Evolutionary conservation across 1,140 invertebrate species (phyloP), one percentile per base, ranked within the genome.

Genomic region (Hyles euphorbiae): DNA sequence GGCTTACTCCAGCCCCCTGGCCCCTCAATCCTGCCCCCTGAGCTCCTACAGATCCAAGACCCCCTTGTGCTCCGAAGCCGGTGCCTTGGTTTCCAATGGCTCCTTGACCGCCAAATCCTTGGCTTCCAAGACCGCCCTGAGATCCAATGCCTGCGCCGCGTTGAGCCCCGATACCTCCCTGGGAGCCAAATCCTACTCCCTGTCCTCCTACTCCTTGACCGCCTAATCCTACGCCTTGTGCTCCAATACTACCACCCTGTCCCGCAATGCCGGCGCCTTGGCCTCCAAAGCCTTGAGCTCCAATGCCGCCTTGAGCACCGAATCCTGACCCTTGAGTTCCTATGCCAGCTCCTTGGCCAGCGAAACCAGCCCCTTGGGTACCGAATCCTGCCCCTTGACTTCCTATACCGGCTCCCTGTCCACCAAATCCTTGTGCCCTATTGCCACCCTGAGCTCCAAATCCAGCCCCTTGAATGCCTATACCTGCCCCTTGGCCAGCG

Each of bases 231-330:
- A 22, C 22, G 22, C 22, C 22, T 22, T 22, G 22, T 36, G 58
- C 34, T 58, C 58, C 51, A 34, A 53, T 36, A 8, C 62, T 64
- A 40, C 65, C 53, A 10, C 72, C 72, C 47, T 66, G 58, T 34
- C n/a, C 60, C 11, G 51, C 49, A 44, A 58, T 58, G 49, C 67
- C 47, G 40, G 50, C 56, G 7, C 58, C 63, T 43, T 61, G 56
- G 10, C 67, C 70, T 65, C 63, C 50, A 3, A 40, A 40, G 5
- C 36, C 36, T 40, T 32, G 22, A 10, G 8, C n/a, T 5, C 50
- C 50, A 8, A 34, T 10, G n/a, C 50, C 50, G 1, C 48, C 48
- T 50, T 22, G n/a, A 5, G n/a, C 32, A 12, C n/a, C 32, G 48
- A 22, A 8, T 50, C n/a, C 48, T 12, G n/a, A 4, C 8, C 50